phyloP scores from a whole-genome alignment of 2,113 vertebrate species.

The Lasiurus borealis region DNA sequence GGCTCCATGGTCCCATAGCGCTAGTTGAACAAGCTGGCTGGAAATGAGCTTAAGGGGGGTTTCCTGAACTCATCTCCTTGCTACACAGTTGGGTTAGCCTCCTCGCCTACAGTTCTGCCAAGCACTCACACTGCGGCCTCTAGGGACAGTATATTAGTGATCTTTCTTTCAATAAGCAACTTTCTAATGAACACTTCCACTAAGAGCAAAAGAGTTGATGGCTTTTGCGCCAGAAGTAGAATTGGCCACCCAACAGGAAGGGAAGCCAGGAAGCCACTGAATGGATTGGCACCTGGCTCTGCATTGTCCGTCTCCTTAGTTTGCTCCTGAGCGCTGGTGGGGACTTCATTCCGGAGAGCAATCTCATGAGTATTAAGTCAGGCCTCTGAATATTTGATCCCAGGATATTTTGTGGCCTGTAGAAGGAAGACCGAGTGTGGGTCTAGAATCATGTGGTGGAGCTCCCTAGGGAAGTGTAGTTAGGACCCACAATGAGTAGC shows the following conservation, averaged over 20 bases:
- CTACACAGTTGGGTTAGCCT: constrained; percentile 22
- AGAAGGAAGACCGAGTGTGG: not conserved
- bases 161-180: not conserved
- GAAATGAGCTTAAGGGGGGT: constrained; percentile 58
- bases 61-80: constrained; percentile 70
- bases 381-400: not conserved
- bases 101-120: not conserved
- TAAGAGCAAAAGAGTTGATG: not conserved
- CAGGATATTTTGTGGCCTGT: not conserved
- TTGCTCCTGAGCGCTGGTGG: not conserved
- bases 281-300: not conserved
- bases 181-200: not conserved
- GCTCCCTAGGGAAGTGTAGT: not conserved
- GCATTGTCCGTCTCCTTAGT: not conserved
- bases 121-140: not conserved
- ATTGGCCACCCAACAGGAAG: not conserved
- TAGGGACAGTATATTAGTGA: not conserved
- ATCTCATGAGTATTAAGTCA: not conserved
- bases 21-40: constrained; percentile 14
- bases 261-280: not conserved
- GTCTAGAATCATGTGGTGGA: not conserved
- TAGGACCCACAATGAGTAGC: not conserved
- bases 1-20: not conserved
- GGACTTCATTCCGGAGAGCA: not conserved
- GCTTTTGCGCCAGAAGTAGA: not conserved